phyloP scores from a whole-genome alignment of 2,113 vertebrate genomes.

The Catharus minimus region DNA sequence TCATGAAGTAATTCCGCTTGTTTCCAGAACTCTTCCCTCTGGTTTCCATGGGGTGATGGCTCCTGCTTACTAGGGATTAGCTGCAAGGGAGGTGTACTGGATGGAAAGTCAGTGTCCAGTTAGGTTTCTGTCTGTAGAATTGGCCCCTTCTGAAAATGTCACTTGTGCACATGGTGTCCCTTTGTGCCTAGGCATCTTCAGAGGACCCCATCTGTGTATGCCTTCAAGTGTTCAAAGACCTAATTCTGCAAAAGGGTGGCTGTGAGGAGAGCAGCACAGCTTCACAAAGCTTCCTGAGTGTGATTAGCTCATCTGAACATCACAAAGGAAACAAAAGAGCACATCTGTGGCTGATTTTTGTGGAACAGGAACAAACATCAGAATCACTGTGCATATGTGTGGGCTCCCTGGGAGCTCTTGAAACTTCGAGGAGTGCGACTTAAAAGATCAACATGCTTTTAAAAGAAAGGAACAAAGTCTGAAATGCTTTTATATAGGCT shows the following conservation, averaged over 20 bases:
- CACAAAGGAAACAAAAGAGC: conserved; percentile 16
- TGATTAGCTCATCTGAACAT: conserved; percentile 11
- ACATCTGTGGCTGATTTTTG: neutral
- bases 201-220: neutral
- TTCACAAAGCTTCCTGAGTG: neutral
- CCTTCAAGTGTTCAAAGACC: neutral
- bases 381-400: neutral
- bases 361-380: neutral
- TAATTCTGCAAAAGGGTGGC: neutral
- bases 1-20: neutral
- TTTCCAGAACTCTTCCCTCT: neutral
- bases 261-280: neutral
- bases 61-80: neutral
- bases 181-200: neutral
- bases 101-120: neutral
- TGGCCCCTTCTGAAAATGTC: neutral
- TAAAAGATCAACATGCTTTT: conserved; percentile 1
- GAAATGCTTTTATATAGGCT: neutral
- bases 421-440: neutral
- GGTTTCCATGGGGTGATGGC: neutral
- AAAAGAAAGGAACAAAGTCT: conserved; percentile 1
- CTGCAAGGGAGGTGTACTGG: neutral
- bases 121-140: neutral
- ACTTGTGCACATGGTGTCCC: neutral
- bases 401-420: neutral